A percentile compares a stretch with the other conserved stretches of the same genome.
Conservation (phyloP, 2,797 vertebrate species). For the Pseudotriccus pelzelni region DNA sequence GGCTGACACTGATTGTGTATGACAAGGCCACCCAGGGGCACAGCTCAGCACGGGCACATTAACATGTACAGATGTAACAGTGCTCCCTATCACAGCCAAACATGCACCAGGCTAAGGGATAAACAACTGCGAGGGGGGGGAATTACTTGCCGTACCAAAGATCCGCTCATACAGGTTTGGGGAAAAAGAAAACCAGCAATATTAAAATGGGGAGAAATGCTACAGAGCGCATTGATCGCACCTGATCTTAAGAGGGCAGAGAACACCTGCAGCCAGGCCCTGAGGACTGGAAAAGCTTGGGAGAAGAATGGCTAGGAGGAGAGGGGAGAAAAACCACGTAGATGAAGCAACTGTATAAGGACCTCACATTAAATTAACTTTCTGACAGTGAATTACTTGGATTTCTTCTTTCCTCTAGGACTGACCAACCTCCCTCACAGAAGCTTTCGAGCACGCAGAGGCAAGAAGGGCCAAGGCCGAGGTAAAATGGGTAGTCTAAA, state of each 20-base stretch:
- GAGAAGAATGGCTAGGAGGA: not conserved
- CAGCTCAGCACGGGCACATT: conserved; percentile 45
- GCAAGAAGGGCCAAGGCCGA: not conserved
- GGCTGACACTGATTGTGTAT: conserved; percentile 50
- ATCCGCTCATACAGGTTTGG: not conserved
- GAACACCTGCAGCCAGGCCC: not conserved
- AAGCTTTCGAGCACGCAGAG: not conserved
- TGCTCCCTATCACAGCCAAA: conserved; percentile 29
- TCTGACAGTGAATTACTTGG: not conserved
- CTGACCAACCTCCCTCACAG: not conserved
- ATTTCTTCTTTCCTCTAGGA: not conserved
- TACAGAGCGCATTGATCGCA: not conserved
- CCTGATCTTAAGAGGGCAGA: not conserved
- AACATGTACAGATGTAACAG: conserved; percentile 46
- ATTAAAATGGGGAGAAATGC: not conserved
- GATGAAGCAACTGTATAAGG: not conserved
- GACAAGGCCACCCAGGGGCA: conserved; percentile 69
- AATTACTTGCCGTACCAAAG: not conserved
- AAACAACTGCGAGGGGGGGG: not conserved
- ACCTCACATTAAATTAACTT: not conserved
- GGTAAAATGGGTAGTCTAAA: not conserved
- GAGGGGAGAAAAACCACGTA: not conserved
- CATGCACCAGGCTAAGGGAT: not conserved
- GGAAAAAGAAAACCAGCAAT: not conserved
- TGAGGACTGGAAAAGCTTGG: not conserved